phyloP scores from a whole-genome alignment of 2,113 vertebrate genomes.

The Bos taurus region DNA sequence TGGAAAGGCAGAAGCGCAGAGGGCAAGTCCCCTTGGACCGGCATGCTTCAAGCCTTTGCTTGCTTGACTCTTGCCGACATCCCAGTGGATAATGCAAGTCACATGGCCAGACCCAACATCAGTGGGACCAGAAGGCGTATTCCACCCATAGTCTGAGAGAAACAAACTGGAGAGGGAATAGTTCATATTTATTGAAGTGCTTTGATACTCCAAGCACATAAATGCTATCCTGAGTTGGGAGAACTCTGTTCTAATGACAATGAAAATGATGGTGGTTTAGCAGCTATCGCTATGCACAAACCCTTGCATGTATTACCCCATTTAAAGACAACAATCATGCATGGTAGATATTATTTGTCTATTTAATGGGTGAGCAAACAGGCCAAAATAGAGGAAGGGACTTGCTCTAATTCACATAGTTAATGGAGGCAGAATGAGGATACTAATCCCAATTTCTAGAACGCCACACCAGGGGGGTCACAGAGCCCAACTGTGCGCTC shows the following conservation, averaged over 20 bases:
- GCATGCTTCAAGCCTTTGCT: neutral
- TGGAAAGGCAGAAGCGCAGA: neutral
- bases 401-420: neutral
- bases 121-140: neutral
- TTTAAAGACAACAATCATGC: neutral
- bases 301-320: neutral
- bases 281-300: neutral
- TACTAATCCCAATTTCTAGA: neutral
- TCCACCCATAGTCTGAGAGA: neutral
- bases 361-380: neutral
- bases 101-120: too few species aligned
- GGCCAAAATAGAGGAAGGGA: neutral
- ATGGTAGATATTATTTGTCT: neutral
- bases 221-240: neutral
- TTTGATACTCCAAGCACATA: neutral
- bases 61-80: neutral
- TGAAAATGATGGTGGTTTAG: neutral
- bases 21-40: neutral
- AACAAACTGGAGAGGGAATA: neutral
- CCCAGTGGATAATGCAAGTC: neutral
- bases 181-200: neutral
- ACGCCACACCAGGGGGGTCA: accelerated
- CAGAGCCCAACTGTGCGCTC: neutral
- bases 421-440: neutral
- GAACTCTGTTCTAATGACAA: neutral